Conservation (phyloP, 1,140 invertebrate genomes). For the Rhagoletis zephyria region DNA sequence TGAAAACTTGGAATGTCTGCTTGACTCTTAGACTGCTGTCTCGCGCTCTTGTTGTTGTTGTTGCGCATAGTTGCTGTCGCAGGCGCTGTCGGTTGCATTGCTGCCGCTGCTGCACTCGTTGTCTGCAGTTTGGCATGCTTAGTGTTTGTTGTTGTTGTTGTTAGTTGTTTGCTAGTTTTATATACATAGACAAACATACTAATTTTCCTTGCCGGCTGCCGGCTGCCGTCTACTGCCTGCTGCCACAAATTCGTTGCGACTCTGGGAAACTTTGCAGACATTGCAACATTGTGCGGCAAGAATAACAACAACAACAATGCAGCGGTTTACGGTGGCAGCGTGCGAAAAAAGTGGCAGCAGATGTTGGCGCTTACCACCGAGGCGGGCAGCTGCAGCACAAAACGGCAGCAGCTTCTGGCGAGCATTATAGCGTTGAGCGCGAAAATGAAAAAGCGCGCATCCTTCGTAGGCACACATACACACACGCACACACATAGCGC, state of each 20-base stretch:
- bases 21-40: conserved; percentile 47
- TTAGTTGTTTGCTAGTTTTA: neutral
- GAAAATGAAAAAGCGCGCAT: conserved; percentile 32
- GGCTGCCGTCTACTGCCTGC: neutral
- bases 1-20: conserved; percentile 51
- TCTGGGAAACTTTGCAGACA: conserved; percentile 70
- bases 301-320: conserved; percentile 1
- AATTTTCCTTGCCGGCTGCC: neutral
- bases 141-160: conserved; percentile 19
- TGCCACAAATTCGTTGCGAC: conserved; percentile 3
- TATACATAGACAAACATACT: no score
- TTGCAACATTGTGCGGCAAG: neutral
- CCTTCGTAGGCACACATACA: neutral
- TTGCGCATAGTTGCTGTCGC: neutral
- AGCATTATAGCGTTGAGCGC: neutral
- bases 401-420: neutral
- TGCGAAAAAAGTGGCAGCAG: neutral
- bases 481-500: neutral
- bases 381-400: neutral
- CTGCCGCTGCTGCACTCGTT: conserved; percentile 32
- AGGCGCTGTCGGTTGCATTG: neutral
- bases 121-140: neutral
- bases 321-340: neutral
- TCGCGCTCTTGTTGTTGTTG: neutral
- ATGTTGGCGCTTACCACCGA: neutral